Percentiles rank a stretch among this genome's conserved stretches.
Conservation (phyloP, 2,797 vertebrate genomes). For the Lophotriccus pileatus region DNA sequence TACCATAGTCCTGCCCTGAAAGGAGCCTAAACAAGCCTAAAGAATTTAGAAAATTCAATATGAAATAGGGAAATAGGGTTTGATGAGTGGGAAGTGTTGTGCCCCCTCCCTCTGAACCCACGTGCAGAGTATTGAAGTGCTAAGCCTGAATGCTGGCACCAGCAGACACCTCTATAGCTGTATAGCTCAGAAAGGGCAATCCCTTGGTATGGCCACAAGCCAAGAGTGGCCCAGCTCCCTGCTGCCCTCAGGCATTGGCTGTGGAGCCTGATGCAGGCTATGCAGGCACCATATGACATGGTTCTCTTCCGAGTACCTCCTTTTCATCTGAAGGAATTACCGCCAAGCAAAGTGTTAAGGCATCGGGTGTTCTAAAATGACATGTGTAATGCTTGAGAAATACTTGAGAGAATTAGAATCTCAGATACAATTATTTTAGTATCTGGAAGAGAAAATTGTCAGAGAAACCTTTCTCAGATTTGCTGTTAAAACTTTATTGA, state of each 20-base stretch:
- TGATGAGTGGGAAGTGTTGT: not conserved
- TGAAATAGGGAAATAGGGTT: too few species aligned
- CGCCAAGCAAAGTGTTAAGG: not conserved
- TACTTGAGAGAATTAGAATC: not conserved
- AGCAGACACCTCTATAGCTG: not conserved
- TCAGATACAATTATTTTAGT: not conserved
- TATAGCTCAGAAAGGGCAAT: not conserved
- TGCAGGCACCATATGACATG: not conserved
- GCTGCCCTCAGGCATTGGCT: not conserved
- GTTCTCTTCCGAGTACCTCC: not conserved
- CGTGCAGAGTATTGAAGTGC: accelerated
- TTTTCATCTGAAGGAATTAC: not conserved
- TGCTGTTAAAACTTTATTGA: not conserved
- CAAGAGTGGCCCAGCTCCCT: not conserved
- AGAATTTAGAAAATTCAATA: too few species aligned
- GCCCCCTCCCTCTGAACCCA: not conserved
- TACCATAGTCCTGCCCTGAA: too few species aligned
- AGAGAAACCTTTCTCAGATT: not conserved
- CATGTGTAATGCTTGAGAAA: not conserved
- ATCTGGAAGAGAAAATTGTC: not conserved
- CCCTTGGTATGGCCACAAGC: not conserved
- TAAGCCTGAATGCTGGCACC: not conserved
- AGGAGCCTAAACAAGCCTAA: too few species aligned
- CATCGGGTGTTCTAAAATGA: not conserved
- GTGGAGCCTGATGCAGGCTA: not conserved